phyloP scores from a whole-genome alignment of 2,113 vertebrate genomes.

The Podarcis raffonei region DNA sequence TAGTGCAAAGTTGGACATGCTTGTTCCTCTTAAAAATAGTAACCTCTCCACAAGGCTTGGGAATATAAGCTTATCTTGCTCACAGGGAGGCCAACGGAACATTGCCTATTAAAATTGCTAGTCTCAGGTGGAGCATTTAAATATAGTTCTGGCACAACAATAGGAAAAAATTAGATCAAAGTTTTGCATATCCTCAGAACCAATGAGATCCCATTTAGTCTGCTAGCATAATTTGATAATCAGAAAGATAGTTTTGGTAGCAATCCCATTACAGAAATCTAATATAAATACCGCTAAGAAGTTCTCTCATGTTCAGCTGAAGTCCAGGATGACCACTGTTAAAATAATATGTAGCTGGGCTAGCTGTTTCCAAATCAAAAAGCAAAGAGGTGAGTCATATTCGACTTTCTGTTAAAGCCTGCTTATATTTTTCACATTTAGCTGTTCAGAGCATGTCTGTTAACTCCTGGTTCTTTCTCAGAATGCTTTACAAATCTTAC shows the following conservation, averaged over 20 bases:
- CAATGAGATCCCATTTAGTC: constrained; percentile 43
- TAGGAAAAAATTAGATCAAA: constrained; percentile 61
- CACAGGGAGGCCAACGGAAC: constrained; percentile 32
- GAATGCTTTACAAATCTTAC: neutral
- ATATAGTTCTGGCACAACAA: constrained; percentile 59
- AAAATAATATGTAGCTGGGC: neutral
- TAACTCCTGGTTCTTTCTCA: neutral
- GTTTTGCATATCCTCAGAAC: constrained; percentile 27
- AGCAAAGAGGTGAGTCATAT: constrained; percentile 5
- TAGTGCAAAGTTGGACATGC: constrained; percentile 20
- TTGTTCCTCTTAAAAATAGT: constrained; percentile 48
- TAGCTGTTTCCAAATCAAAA: neutral
- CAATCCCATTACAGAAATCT: constrained; percentile 39
- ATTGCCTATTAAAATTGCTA: constrained; percentile 22
- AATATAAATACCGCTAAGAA: constrained; percentile 17
- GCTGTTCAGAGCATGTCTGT: neutral
- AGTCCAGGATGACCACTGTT: neutral
- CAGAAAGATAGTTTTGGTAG: constrained; percentile 46
- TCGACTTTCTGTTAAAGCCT: neutral
- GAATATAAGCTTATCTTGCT: constrained; percentile 46
- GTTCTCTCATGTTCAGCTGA: constrained; percentile 29
- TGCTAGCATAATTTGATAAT: constrained; percentile 42
- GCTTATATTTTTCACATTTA: neutral
- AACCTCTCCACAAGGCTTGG: constrained; percentile 29
- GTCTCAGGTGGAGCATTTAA: constrained; percentile 58